A percentile compares a stretch with the other conserved stretches of the same genome.
phyloP scores from a whole-genome alignment of 2,113 vertebrate species.

The Candoia aspera region DNA sequence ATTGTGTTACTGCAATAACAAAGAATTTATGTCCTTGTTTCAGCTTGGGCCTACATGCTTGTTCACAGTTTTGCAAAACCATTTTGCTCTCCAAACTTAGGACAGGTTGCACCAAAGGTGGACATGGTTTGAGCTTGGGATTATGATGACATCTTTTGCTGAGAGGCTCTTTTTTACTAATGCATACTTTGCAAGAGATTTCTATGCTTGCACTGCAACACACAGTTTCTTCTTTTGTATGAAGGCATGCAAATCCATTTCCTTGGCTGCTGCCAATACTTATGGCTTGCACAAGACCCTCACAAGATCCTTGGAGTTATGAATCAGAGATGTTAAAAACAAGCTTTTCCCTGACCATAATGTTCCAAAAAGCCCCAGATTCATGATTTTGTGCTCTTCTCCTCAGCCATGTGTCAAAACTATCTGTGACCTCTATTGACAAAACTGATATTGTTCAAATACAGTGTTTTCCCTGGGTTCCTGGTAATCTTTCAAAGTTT shows the following conservation, averaged over 20 bases:
- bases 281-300: not conserved
- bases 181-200: not conserved
- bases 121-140: not conserved
- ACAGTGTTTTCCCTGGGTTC: too few relatives aligned
- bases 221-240: not conserved
- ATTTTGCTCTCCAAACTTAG: not conserved
- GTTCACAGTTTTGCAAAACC: not conserved
- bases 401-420: not conserved
- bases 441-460: too few relatives aligned
- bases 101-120: not conserved
- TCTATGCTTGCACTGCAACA: not conserved
- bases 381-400: not conserved
- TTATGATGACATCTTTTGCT: not conserved
- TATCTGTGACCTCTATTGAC: too few relatives aligned
- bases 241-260: not conserved
- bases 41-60: not conserved
- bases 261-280: not conserved
- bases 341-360: not conserved
- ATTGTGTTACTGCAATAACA: not conserved
- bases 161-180: not conserved
- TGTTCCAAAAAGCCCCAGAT: not conserved
- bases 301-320: not conserved
- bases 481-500: not conserved
- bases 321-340: not conserved
- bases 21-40: not conserved